Base-by-base conservation (phyloP, 2,888 invertebrate species). In the Dryocosmus kuriphilus region DNA sequence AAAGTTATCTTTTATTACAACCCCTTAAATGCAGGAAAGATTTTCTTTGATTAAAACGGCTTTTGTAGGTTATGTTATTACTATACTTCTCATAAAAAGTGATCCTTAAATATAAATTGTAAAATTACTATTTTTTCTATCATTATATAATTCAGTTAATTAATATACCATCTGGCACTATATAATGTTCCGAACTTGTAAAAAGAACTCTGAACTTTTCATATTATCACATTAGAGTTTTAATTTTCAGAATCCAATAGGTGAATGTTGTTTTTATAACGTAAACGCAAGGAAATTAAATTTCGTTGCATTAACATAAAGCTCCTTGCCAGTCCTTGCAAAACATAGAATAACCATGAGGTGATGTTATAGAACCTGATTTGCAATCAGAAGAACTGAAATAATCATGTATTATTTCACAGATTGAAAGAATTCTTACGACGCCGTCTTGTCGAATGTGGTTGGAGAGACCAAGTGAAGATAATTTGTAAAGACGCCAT, bases 381-480 rank as follows among this genome's bases (percentile, higher is more conserved):
- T 55, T 55, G 4, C 9, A n/a, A 3, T 9, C 9, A 9, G 11
- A 4, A 55, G 9, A 55, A 55, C 6, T 55, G 9, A 55, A 55
- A 55, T 9, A 22, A 22, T 7, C 9, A 0, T 38, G 19, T 27
- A 77, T 74, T 51, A 78, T 80, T 76, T 92, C 92, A 32, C 86
- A 96, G 96, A 85, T 94, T 97, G 76, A 96, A 96, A 88, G 96
- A 97, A 91, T 92, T 97, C 74, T 93, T 97, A 35, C 93, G 96
- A 85, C 94, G 95, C 77, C 93, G 97, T 77, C 92, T 98, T 73
- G 95, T 97, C 55, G 98, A 98, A 92, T 98, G 98, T 91, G 98
- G 98, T 0, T 98, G 98, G 98, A 94, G 96, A 86, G 98, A 98
- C 91, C 96, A 98, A 92, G 95, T 98, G 0, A 95, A 97, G 89